Percentiles rank a stretch among this genome's conserved stretches.
Conservation (phyloP, 2,888 invertebrate genomes). For the Drosophila sordidula region DNA sequence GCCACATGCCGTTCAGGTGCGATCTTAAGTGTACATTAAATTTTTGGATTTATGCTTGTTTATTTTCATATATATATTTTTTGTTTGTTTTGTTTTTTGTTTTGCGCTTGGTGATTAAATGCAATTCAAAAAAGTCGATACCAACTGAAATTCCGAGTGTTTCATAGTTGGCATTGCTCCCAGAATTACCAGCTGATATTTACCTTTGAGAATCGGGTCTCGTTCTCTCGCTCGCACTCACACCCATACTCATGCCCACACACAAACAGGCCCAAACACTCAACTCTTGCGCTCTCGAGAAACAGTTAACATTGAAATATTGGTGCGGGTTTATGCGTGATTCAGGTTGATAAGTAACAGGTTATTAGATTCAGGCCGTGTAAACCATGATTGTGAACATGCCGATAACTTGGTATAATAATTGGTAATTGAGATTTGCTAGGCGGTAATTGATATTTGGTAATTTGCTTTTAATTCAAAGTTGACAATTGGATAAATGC, state of each 20-base stretch:
- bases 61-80: slow-evolving; percentile 15
- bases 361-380: slow-evolving; percentile 14
- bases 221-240: slow-evolving; percentile 17
- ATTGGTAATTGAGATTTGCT: slow-evolving; percentile 24
- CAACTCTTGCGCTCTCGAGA: slow-evolving; percentile 11
- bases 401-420: slow-evolving; percentile 37
- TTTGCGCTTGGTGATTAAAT: slow-evolving; percentile 74
- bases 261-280: background rate
- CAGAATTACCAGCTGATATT: slow-evolving; percentile 99
- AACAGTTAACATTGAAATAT: slow-evolving; percentile 34
- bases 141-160: slow-evolving; percentile 94
- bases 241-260: slow-evolving; percentile 9
- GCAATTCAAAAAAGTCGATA: slow-evolving; percentile 87
- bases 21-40: slow-evolving; percentile 12
- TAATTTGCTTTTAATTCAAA: slow-evolving; percentile 4
- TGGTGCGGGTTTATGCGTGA: slow-evolving; percentile 50
- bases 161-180: slow-evolving; percentile 87
- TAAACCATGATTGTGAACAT: slow-evolving; percentile 48
- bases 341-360: slow-evolving; percentile 1
- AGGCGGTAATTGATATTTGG: slow-evolving; percentile 25
- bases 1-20: slow-evolving; percentile 68
- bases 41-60: slow-evolving; percentile 12
- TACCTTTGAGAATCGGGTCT: slow-evolving; percentile 86
- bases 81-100: slow-evolving; percentile 4
- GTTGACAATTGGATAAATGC: slow-evolving; percentile 4